Base-by-base conservation (phyloP, 2,888 invertebrate species). In the Pedicia rivosa region DNA sequence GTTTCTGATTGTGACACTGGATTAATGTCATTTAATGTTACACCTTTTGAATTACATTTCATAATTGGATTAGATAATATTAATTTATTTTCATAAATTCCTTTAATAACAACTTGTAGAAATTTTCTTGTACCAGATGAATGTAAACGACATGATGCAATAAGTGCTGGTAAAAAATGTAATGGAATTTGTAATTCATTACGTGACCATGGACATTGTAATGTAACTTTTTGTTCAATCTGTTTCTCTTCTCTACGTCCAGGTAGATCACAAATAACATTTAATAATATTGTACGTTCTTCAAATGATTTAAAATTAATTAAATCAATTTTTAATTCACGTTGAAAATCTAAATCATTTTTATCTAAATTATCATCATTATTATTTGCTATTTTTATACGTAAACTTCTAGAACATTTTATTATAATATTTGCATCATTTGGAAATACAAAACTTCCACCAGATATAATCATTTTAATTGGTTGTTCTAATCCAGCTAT, bases 41-140 rank as follows among this genome's bases (percentile, higher is more conserved):
- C 62, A 39, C 67, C 70, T 28, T 67, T 67, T 0, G 70, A 69
- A 36, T 72, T 72, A 46, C 70, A 72, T 32, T 70, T 67, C 38
- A 73, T 55, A 47, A 55, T 56, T 1, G 71, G 66, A 1, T 66
- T 59, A 0, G 58, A 59, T 38, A 73, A 49, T 24, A 53, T 48
- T 43, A 73, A 61, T 45, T 65, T 60, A n/a, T 66, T 54, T 41
- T 66, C 56, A 7, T 35, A 35, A 2, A 68, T 58, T 16, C 81
- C 78, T 5, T 72, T 70, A 4, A 79, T 68, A 25, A 74, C 68
- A 17, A 90, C 73, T 56, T 90, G 84, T 13, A 91, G 56, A 51
- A 84, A 90, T 62, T 92, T 92, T 46, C 82, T 67, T n/a, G 74
- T 70, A 47, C 78, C 73, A 2, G 82, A 80, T 0, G 92, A 90